phyloP scores from a whole-genome alignment of 2,113 vertebrate species.

The Ursus arctos region DNA sequence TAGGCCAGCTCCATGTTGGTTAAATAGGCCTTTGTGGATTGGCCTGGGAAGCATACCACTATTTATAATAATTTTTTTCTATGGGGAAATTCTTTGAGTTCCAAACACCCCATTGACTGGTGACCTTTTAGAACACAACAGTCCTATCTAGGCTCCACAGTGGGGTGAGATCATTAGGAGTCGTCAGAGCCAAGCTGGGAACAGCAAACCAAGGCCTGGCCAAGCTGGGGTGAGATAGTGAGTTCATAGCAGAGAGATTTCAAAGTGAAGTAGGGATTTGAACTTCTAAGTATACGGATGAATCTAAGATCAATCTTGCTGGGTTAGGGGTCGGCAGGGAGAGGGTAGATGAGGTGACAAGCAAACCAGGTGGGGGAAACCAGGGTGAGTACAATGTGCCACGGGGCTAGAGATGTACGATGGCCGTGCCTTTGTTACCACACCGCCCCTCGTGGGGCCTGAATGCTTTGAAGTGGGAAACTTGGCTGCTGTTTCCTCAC shows the following conservation, averaged over 20 bases:
- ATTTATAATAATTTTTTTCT: constrained; percentile 71
- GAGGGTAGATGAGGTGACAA: neutral
- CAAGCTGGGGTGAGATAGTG: neutral
- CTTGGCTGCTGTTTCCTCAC: neutral
- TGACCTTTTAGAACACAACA: constrained; percentile 78
- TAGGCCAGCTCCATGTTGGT: neutral
- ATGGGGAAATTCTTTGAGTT: constrained; percentile 77
- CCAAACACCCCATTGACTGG: constrained; percentile 75
- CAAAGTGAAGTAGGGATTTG: neutral
- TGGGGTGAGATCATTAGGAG: constrained; percentile 71
- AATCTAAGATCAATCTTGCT: neutral
- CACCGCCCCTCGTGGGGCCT: neutral
- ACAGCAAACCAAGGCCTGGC: neutral
- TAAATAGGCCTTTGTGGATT: constrained; percentile 77
- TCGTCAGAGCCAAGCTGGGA: constrained; percentile 59
- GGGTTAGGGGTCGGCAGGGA: neutral
- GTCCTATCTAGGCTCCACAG: constrained; percentile 40
- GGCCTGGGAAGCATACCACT: constrained; percentile 70
- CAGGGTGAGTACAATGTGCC: neutral
- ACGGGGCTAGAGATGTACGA: neutral
- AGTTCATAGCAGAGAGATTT: neutral
- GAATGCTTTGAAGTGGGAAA: neutral
- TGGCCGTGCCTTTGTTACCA: neutral
- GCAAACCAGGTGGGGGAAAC: neutral
- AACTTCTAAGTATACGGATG: neutral